These are phyloP conservation scores for Camelus dromedarius DNA, from an alignment of 2,113 vertebrate genomes.

Conservation along the genomic window DNA sequence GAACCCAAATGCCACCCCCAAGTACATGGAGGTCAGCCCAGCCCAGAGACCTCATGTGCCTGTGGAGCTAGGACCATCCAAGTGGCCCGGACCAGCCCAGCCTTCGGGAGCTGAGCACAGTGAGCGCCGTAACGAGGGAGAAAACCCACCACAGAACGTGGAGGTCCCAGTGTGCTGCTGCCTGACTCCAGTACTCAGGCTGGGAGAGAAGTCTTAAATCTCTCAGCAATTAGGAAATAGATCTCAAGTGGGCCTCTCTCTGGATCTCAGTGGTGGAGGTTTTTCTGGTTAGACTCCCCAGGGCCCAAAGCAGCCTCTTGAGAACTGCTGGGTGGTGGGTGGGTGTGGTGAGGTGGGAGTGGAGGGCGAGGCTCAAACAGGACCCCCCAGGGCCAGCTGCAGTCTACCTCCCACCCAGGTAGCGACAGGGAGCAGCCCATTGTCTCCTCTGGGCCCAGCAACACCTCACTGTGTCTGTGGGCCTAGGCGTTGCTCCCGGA, in stretches of 20 bases:
- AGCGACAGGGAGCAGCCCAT: background rate
- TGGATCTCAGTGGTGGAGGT: background rate
- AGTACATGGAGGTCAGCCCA: background rate
- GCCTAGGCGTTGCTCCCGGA: background rate
- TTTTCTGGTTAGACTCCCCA: background rate
- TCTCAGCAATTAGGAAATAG: background rate
- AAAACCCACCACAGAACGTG: background rate
- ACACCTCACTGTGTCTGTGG: too few species aligned
- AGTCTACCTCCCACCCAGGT: too few species aligned
- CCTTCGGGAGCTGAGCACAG: fast-evolving
- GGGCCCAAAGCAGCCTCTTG: background rate
- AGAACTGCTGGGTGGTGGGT: background rate
- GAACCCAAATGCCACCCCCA: background rate
- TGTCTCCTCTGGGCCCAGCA: background rate
- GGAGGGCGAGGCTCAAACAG: fast-evolving
- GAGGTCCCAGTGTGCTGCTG: background rate
- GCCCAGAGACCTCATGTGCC: too few species aligned
- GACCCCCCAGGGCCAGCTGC: background rate
- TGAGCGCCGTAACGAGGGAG: background rate
- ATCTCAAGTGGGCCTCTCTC: background rate
- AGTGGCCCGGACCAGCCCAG: background rate
- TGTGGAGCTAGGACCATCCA: background rate
- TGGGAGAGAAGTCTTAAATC: background rate
- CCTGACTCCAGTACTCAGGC: background rate
- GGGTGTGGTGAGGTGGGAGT: fast-evolving